phyloP scores from a whole-genome alignment of 2,888 invertebrate species.

The Liopterus haemorrhoidalis region DNA sequence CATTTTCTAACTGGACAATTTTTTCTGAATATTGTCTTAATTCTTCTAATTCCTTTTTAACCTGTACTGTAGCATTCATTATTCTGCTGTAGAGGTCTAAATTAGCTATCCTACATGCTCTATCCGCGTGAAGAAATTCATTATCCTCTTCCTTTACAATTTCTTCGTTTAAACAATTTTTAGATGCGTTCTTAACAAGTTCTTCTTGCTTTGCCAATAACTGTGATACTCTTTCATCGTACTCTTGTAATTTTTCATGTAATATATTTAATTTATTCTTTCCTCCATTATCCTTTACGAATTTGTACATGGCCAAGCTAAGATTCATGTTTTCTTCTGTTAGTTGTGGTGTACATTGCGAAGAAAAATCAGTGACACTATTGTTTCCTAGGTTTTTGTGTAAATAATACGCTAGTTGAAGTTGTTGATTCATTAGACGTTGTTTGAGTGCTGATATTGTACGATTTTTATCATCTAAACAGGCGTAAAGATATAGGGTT shows the following conservation, averaged over 20 bases:
- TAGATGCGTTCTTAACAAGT: constrained; percentile 4
- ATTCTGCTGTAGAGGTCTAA: constrained; percentile 11
- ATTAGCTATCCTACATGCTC: constrained; percentile 8
- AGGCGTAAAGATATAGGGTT: constrained; percentile 5
- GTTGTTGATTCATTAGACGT: constrained; percentile 15
- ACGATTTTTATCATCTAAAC: constrained; percentile 11
- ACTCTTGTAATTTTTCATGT: constrained; percentile 10
- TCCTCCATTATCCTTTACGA: constrained; percentile 17
- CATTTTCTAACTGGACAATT: constrained; percentile 13
- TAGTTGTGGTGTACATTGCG: constrained; percentile 12
- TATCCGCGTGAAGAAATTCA: constrained; percentile 2
- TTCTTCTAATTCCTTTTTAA: constrained; percentile 12
- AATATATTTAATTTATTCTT: constrained; percentile 11
- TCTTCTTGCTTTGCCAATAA: constrained; percentile 10
- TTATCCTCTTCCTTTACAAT: background rate
- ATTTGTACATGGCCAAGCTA: constrained; percentile 16
- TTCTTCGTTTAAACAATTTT: background rate
- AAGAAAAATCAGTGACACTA: constrained; percentile 14
- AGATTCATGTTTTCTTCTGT: constrained; percentile 15
- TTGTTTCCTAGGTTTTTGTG: constrained; percentile 15
- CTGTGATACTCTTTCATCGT: constrained; percentile 12
- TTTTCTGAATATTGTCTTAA: constrained; percentile 12
- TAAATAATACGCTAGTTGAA: constrained; percentile 17
- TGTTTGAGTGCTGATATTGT: constrained; percentile 16
- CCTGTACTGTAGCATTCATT: constrained; percentile 9